phyloP scores from a whole-genome alignment of 1,140 invertebrate species.

The Pinna nobilis region DNA sequence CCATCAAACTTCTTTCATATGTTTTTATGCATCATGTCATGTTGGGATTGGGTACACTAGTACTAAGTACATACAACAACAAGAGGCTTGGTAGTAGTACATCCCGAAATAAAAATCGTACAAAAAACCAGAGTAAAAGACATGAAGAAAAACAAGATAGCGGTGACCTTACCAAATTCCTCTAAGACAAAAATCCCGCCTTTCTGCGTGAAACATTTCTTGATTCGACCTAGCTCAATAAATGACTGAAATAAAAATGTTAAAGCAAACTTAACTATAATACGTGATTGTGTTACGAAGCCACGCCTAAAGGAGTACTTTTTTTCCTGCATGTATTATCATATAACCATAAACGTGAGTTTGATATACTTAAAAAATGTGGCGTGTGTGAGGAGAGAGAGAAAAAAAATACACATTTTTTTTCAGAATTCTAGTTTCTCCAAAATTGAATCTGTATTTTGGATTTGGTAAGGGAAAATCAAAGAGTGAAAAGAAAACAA shows the following conservation, averaged over 20 bases:
- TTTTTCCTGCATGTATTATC: not conserved
- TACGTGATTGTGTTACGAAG: constrained; percentile 2
- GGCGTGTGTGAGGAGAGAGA: not conserved
- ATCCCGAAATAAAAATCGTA: constrained; percentile 4
- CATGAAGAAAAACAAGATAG: constrained; percentile 17
- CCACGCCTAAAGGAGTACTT: not conserved
- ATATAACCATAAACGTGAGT: too few species aligned
- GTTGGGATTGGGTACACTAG: constrained; percentile 1
- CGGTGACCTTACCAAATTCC: constrained; percentile 85
- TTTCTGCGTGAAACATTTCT: constrained; percentile 99
- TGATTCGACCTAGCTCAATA: constrained; percentile 98
- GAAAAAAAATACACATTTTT: not conserved
- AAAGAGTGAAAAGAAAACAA: constrained; percentile 30
- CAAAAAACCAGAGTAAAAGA: constrained; percentile 16
- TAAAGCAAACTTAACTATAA: constrained; percentile 63
- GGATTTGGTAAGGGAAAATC: constrained; percentile 46
- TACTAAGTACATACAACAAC: constrained; percentile 20
- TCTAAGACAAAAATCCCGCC: constrained; percentile 99
- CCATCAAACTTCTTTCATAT: not conserved
- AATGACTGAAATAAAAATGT: constrained; percentile 91
- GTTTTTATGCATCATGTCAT: constrained; percentile 6
- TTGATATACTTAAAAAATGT: too few species aligned
- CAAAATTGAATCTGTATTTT: constrained; percentile 23
- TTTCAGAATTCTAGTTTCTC: constrained; percentile 2
- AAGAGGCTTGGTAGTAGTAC: constrained; percentile 9